phyloP scores from a whole-genome alignment of 2,113 vertebrate species.

The Urocitellus parryii region DNA sequence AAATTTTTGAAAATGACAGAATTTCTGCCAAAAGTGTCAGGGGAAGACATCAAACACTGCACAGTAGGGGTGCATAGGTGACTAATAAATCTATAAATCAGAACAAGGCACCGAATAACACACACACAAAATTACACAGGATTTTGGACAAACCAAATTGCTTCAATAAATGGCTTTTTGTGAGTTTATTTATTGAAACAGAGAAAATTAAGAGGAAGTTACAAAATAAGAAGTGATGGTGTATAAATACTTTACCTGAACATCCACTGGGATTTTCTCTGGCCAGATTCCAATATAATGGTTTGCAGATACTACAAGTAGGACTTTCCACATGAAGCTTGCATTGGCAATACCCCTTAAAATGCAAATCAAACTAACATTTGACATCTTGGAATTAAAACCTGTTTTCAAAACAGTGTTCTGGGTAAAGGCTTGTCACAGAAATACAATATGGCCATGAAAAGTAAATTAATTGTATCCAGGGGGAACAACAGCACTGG shows the following conservation, averaged over 20 bases:
- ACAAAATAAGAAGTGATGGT: neutral
- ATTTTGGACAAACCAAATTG: conserved; percentile 5
- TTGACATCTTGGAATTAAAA: conserved; percentile 49
- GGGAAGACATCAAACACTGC: neutral
- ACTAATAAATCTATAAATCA: too few species aligned
- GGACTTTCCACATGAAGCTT: conserved; percentile 89
- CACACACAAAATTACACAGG: too few species aligned
- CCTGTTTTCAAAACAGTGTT: conserved; percentile 3
- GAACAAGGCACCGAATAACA: too few species aligned
- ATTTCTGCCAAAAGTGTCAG: neutral
- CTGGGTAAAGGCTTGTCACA: conserved; percentile 29
- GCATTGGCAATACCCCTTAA: conserved; percentile 92
- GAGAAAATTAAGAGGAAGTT: neutral
- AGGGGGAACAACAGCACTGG: neutral
- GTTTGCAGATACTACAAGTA: conserved; percentile 93
- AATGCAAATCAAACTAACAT: conserved; percentile 58
- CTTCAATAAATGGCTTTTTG: neutral
- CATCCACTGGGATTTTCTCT: conserved; percentile 91
- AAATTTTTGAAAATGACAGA: conserved; percentile 37
- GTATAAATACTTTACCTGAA: conserved; percentile 84
- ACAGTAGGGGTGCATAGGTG: neutral
- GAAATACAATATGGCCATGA: conserved; percentile 27
- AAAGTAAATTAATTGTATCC: neutral
- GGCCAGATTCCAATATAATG: conserved; percentile 94
- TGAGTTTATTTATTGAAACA: neutral